Conservation (phyloP, 2,113 vertebrate genomes). For the Atherinomorus stipes region DNA sequence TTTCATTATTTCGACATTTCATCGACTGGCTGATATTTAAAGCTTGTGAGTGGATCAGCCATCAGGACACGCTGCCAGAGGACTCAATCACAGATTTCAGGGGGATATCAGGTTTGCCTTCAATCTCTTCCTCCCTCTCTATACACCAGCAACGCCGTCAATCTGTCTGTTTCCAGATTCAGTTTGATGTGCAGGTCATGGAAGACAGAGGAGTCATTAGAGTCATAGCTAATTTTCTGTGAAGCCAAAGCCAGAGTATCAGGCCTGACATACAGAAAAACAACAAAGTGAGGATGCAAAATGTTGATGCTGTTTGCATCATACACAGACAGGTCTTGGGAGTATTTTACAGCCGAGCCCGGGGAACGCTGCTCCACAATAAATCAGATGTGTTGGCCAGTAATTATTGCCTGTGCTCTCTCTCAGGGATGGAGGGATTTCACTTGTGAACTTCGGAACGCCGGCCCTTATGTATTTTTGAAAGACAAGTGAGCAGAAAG, state of each 20-base stretch:
- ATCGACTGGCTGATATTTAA: constrained; percentile 75
- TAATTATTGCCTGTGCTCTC: constrained; percentile 71
- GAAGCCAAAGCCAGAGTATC: constrained; percentile 17
- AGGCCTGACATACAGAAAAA: constrained; percentile 19
- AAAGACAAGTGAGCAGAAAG: constrained; percentile 74
- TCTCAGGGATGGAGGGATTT: constrained; percentile 64
- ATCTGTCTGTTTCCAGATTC: constrained; percentile 39
- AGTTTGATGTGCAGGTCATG: constrained; percentile 11
- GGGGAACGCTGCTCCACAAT: constrained; percentile 41
- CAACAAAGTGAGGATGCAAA: constrained; percentile 5
- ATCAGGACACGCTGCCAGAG: constrained; percentile 23
- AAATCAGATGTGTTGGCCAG: constrained; percentile 65
- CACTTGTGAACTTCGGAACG: constrained; percentile 40
- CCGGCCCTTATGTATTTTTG: constrained; percentile 52
- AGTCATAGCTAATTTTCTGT: constrained; percentile 6
- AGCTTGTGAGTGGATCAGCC: constrained; percentile 47
- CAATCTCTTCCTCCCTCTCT: constrained; percentile 37
- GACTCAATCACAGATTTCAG: constrained; percentile 58
- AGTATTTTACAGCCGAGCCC: constrained; percentile 58
- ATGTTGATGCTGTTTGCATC: constrained; percentile 45
- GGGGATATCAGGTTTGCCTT: constrained; percentile 63
- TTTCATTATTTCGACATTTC: constrained; percentile 58
- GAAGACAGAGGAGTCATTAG: neutral
- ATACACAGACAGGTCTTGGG: constrained; percentile 27
- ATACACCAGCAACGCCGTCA: constrained; percentile 35